Evolutionary conservation across 2,113 vertebrate species (phyloP), one percentile per base, ranked within the genome.

Genomic region (Pheucticus melanocephalus): DNA sequence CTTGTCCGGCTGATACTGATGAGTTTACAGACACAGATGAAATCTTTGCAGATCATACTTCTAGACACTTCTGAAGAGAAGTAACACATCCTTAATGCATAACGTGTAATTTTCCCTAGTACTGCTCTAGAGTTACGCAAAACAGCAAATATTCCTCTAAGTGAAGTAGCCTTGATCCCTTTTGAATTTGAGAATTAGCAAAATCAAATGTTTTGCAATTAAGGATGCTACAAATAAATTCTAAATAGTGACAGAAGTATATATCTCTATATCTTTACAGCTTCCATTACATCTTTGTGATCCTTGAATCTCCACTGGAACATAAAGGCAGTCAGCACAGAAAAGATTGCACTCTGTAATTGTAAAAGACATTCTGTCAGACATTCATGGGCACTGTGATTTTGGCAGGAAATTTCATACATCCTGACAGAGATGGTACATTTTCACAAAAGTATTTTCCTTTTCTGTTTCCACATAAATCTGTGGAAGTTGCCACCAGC

Each of bases 171-270:
- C 25, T 68, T 4, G 24, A 48, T 31, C 30, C 33, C 45, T 51
- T 71, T 42, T 88, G 37, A 93, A 88, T 83, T 75, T 68, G 35
- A 80, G 73, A 45, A 86, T 5, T 83, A 64, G 21, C 11, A 92
- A 84, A 95, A 94, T 53, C 31, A 56, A 83, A 22, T 65, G 42
- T 31, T 71, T 85, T 92, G 28, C 25, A 39, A 75, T 35, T 88
- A 87, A 66, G 65, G 63, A 51, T 59, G 78, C 25, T 65, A 76
- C 15, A 73, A 88, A 48, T 83, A 39, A 18, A 92, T 76, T 92
- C 91, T 97, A 96, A 97, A 96, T 80, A 95, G 91, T 81, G 81
- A 79, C 78, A 83, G 69, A 91, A 92, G 19, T 69, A 78, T 63
- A 42, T 94, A 93, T 82, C 70, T 87, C 44, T 76, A 15, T 93